Evolutionary conservation across 2,797 vertebrate genomes (phyloP).

Genomic region (Amblyopsis hoosieri): DNA sequence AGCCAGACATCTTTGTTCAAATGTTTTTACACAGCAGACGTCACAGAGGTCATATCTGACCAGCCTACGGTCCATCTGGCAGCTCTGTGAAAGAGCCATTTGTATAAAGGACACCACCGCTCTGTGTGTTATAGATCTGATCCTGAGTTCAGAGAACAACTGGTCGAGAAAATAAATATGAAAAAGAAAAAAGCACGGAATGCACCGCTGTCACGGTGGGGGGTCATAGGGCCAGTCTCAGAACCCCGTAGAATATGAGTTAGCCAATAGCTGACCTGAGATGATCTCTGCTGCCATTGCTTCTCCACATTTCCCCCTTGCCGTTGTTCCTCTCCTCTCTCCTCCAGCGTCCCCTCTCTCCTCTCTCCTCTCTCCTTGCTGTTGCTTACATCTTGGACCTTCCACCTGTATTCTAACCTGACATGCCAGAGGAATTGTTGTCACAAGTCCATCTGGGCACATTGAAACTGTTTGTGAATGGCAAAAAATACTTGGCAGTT

Average conservation of each 20-base stretch:
- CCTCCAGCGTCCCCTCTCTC: neutral
- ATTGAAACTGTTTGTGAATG: too few relatives aligned
- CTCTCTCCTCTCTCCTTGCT: neutral
- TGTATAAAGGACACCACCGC: too few relatives aligned
- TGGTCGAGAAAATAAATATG: too few relatives aligned
- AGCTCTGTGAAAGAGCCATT: constrained; percentile 5
- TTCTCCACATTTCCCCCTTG: constrained; percentile 4
- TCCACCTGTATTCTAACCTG: neutral
- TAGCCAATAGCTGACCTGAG: constrained; percentile 51
- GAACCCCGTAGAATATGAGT: constrained; percentile 58
- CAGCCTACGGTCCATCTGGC: constrained; percentile 53
- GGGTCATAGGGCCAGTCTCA: constrained; percentile 29
- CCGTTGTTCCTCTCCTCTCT: constrained; percentile 9
- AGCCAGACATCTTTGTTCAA: too few relatives aligned
- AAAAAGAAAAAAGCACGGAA: neutral
- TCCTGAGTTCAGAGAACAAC: too few relatives aligned
- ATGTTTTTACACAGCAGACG: too few relatives aligned
- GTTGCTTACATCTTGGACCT: neutral
- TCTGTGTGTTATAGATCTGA: too few relatives aligned
- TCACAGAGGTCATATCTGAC: constrained; percentile 22
- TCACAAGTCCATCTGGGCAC: too few relatives aligned
- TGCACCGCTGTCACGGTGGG: constrained; percentile 56
- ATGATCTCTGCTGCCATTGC: constrained; percentile 32
- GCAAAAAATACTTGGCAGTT: too few relatives aligned
- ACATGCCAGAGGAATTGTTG: too few relatives aligned